phyloP scores from a whole-genome alignment of 2,888 invertebrate species.

The Baccha elongata region DNA sequence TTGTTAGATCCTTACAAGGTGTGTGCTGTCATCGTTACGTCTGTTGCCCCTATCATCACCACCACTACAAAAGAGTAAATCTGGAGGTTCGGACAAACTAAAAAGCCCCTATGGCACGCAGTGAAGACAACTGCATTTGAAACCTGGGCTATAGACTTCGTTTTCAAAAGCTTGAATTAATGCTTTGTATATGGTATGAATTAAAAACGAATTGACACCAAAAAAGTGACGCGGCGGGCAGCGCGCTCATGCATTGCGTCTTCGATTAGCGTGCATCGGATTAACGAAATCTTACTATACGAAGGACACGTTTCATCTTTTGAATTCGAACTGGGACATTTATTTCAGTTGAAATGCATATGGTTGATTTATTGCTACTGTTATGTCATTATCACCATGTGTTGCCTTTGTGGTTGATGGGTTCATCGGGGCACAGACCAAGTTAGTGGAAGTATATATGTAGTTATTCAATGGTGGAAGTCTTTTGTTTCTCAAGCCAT shows the following conservation, averaged over 20 bases:
- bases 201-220: not conserved
- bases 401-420: constrained; percentile 33
- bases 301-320: constrained; percentile 60
- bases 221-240: not conserved
- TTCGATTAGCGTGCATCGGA: not conserved
- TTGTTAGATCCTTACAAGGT: constrained; percentile 68
- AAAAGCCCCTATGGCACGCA: not conserved
- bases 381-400: constrained; percentile 9
- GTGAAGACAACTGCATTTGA: not conserved
- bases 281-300: constrained; percentile 21
- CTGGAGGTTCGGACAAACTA: constrained; percentile 7
- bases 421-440: constrained; percentile 39
- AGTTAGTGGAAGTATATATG: no score
- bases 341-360: constrained; percentile 36
- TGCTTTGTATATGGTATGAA: not conserved
- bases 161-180: constrained; percentile 21
- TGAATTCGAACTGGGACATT: constrained; percentile 60
- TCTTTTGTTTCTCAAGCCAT: constrained; percentile 27
- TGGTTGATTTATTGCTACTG: constrained; percentile 56
- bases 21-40: constrained; percentile 58
- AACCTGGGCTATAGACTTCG: constrained; percentile 14
- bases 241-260: not conserved
- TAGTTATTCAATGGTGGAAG: no score
- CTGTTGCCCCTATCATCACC: not conserved
- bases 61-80: not conserved